These are phyloP conservation scores for Pyrgus malvae DNA, from an alignment of 2,888 invertebrate genomes.

Conservation along the genomic window DNA sequence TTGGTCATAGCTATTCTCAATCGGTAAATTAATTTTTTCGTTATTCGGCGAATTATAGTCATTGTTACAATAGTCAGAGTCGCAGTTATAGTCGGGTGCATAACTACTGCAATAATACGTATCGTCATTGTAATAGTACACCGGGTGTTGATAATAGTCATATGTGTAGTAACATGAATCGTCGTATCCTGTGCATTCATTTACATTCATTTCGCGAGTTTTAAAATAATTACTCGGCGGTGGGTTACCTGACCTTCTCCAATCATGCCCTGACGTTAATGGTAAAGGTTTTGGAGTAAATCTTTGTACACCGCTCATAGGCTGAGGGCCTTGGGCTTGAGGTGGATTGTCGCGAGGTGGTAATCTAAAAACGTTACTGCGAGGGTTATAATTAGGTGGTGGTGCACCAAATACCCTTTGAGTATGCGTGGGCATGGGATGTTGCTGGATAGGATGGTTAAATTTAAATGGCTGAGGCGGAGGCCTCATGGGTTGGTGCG, in stretches of 20 bases:
- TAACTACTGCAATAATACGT: neutral
- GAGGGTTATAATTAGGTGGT: slow-evolving; percentile 13
- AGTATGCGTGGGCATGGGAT: slow-evolving; percentile 15
- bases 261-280: slow-evolving; percentile 17
- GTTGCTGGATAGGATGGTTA: slow-evolving; percentile 3
- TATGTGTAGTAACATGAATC: neutral
- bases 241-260: slow-evolving; percentile 3
- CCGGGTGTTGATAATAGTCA: slow-evolving; percentile 1
- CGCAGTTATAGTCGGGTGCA: slow-evolving; percentile 11
- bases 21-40: slow-evolving; percentile 1
- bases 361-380: slow-evolving; percentile 2
- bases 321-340: neutral
- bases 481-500: slow-evolving; percentile 21
- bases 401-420: slow-evolving; percentile 10
- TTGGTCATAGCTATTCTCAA: slow-evolving; percentile 1
- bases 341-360: slow-evolving; percentile 7
- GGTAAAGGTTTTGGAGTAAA: slow-evolving; percentile 13
- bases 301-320: slow-evolving; percentile 29
- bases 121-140: slow-evolving; percentile 9
- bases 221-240: slow-evolving; percentile 16
- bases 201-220: slow-evolving; percentile 8
- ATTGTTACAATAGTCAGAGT: neutral
- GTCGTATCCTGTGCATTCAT: neutral
- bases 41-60: neutral
- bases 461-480: slow-evolving; percentile 19